Evolutionary conservation across 2,888 invertebrate genomes (phyloP), one percentile per base, ranked within the genome.

Genomic region (Aquatica leii): DNA sequence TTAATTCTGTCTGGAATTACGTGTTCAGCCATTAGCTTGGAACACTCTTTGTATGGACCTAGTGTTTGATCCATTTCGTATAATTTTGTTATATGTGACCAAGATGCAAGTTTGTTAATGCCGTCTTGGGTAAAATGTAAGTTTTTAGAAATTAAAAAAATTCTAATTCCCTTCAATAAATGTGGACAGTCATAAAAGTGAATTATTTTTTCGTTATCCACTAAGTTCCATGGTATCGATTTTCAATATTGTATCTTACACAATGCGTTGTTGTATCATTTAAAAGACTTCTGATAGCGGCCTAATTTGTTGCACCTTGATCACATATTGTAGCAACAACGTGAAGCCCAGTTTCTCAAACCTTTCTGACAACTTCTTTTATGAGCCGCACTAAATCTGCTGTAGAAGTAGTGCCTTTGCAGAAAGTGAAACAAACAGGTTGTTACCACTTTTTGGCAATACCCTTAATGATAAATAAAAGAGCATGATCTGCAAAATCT

Each of bases 401-500:
- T 48, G 41, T 60, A 20, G 11, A 15, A 11, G 64, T 61, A 31
- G 60, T 52, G n/a, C 52, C 21, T 12, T 43, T 48, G 18, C 59
- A 58, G 17, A 68, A 66, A 50, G 61, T 64, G 18, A 58, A 68
- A 1, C 55, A 59, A 11, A 66, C 41, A 8, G 53, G 57, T 50
- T 70, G 68, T 49, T 68, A 66, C 64, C 62, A 70, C 1, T 14
- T 3, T 41, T 55, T 56, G 24, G 49, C 31, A 17, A 69, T 17
- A 1, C 70, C 66, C 48, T 59, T 41, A 6, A 67, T 48, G 60
- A 69, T 66, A 35, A 69, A 74, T 11, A 71, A 66, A 11, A 70
- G 35, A 40, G 72, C 73, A 64, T 74, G 73, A 49, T 74, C 70
- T 24, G 73, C 73, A 4, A n/a, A 8, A 34, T 35, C 67, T 34